Percentiles rank a stretch among this genome's conserved stretches.
Evolutionary conservation across 2,797 vertebrate species (phyloP).

Genomic region (Mastacembelus armatus): DNA sequence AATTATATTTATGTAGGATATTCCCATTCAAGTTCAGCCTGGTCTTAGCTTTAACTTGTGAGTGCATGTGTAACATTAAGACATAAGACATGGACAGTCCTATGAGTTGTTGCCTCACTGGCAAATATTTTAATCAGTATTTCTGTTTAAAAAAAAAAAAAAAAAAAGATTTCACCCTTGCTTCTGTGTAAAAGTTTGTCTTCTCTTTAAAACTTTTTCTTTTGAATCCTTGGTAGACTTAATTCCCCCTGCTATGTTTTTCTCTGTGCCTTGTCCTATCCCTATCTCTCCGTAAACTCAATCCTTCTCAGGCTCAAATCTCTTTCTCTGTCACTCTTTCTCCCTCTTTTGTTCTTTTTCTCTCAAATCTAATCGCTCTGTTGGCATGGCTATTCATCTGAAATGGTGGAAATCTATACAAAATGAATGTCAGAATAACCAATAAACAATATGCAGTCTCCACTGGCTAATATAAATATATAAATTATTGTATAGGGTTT

Average conservation of each 20-base stretch:
- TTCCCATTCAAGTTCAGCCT: constrained; percentile 19
- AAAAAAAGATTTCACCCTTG: constrained; percentile 29
- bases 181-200: constrained; percentile 56
- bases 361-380: constrained; percentile 52
- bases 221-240: constrained; percentile 64
- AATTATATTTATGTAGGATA: neutral
- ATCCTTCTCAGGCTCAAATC: constrained; percentile 52
- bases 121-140: constrained; percentile 55
- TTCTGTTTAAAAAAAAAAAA: constrained; percentile 48
- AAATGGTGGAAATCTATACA: constrained; percentile 17
- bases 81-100: constrained; percentile 34
- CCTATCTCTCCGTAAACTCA: constrained; percentile 45
- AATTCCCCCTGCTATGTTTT: constrained; percentile 53
- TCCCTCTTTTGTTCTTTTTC: constrained; percentile 45
- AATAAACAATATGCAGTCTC: neutral
- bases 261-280: constrained; percentile 29
- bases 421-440: constrained; percentile 10
- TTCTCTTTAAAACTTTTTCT: constrained; percentile 58
- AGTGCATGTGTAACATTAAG: constrained; percentile 39
- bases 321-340: constrained; percentile 38
- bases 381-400: constrained; percentile 37
- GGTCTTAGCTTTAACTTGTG: constrained; percentile 33
- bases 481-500: neutral
- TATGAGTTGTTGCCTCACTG: constrained; percentile 22
- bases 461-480: neutral